These are phyloP conservation scores for Nomada lathburiana DNA, from an alignment of 2,888 invertebrate species.

Conservation along the genomic window DNA sequence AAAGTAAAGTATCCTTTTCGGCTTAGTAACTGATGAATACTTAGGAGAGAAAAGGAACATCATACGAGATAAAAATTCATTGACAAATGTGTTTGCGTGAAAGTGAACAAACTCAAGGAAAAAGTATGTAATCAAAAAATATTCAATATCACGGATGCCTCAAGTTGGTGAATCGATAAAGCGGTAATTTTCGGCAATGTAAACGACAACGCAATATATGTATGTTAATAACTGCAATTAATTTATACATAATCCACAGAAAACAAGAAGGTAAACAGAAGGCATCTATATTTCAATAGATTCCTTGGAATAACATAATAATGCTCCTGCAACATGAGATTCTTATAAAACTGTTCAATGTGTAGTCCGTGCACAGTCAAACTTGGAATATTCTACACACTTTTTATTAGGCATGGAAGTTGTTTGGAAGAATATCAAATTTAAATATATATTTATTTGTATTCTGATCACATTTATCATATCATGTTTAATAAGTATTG, in stretches of 20 bases:
- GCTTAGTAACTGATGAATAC: conserved; percentile 37
- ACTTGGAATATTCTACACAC: conserved; percentile 11
- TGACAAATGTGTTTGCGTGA: not conserved
- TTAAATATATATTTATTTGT: conserved; percentile 82
- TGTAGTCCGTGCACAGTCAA: conserved; percentile 9
- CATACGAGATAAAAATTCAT: conserved; percentile 8
- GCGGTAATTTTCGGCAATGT: conserved; percentile 23
- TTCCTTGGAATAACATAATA: not conserved
- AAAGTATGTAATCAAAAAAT: conserved; percentile 31
- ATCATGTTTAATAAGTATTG: conserved; percentile 83
- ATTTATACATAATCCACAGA: conserved; percentile 2
- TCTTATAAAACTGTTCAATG: conserved; percentile 34
- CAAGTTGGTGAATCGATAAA: conserved; percentile 6
- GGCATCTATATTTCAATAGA: not conserved
- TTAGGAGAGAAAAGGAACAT: not conserved
- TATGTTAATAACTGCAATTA: not conserved
- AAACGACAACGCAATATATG: not conserved
- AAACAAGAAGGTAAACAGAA: not conserved
- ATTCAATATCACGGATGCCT: conserved; percentile 9
- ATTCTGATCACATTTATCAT: conserved; percentile 83
- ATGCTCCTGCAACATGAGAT: conserved; percentile 8
- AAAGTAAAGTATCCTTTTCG: conserved; percentile 30
- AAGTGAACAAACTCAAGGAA: conserved; percentile 1
- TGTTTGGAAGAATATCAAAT: conserved; percentile 75
- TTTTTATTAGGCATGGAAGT: conserved; percentile 73